Conservation (phyloP, 1,140 invertebrate species). For the Reticulitermes speratus region DNA sequence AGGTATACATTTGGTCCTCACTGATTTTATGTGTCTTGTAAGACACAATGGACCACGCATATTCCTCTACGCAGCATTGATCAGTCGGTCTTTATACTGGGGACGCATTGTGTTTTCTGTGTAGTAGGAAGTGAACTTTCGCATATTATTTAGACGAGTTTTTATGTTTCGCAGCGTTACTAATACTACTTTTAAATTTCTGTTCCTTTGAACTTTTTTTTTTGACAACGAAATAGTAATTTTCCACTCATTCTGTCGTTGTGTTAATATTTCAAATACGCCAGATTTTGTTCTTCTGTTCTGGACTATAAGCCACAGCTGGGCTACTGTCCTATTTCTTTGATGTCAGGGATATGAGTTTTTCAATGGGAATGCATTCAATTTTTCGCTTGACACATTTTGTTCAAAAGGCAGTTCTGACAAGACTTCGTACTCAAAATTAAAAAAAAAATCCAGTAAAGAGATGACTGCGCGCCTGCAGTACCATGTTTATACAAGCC, state of each 20-base stretch:
- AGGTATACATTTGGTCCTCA: too few relatives aligned
- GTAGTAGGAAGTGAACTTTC: too few relatives aligned
- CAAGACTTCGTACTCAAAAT: background rate
- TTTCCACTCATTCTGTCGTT: background rate
- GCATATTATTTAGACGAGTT: too few relatives aligned
- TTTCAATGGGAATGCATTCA: background rate
- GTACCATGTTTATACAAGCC: background rate
- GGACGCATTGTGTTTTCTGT: too few relatives aligned
- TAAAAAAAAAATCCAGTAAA: background rate
- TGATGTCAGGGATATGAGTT: background rate
- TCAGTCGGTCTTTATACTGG: too few relatives aligned
- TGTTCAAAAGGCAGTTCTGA: background rate
- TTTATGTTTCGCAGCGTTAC: too few relatives aligned
- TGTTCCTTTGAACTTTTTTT: background rate
- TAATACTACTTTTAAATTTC: too few relatives aligned
- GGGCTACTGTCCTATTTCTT: background rate
- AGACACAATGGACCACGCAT: too few relatives aligned
- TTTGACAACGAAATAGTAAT: background rate
- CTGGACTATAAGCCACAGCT: background rate
- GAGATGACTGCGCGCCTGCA: background rate
- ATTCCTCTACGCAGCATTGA: too few relatives aligned
- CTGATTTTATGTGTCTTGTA: too few relatives aligned
- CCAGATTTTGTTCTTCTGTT: background rate
- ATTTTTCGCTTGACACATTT: background rate
- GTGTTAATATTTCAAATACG: background rate